Evolutionary conservation across 2,797 vertebrate species (phyloP).

Genomic region (Euthynnus affinis): DNA sequence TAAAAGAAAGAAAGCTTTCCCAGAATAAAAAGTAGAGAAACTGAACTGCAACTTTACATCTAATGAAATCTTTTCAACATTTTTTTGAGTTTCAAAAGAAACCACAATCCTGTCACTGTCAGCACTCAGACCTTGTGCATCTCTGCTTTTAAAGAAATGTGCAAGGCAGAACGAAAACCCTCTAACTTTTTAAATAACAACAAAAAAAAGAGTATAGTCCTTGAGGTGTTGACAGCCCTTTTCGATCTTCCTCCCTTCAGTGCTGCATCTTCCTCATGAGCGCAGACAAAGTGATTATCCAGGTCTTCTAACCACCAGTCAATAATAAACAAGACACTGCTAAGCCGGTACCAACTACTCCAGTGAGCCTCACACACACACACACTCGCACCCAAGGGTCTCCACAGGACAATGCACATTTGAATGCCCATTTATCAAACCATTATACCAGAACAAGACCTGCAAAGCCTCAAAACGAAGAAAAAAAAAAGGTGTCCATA

Average conservation of each 20-base stretch:
- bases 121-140: background rate
- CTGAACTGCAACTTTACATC: background rate
- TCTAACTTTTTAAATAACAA: constrained; percentile 14
- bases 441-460: background rate
- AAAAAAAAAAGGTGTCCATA: background rate
- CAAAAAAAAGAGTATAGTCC: constrained; percentile 1
- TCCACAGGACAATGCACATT: constrained; percentile 1
- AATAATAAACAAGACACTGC: background rate
- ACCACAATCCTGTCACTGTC: background rate
- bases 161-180: background rate
- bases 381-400: background rate
- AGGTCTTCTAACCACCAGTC: constrained; percentile 5
- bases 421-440: constrained; percentile 27
- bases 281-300: background rate
- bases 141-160: background rate
- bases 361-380: background rate
- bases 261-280: background rate
- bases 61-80: background rate
- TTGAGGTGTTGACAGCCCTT: background rate
- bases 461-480: background rate
- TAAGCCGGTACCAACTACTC: background rate
- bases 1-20: too few species aligned
- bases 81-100: background rate
- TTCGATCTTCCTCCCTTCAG: background rate
- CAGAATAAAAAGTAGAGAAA: too few species aligned